Percentiles rank a stretch among this genome's conserved stretches.
phyloP scores from a whole-genome alignment of 2,888 invertebrate genomes.

The Erynnis tages region DNA sequence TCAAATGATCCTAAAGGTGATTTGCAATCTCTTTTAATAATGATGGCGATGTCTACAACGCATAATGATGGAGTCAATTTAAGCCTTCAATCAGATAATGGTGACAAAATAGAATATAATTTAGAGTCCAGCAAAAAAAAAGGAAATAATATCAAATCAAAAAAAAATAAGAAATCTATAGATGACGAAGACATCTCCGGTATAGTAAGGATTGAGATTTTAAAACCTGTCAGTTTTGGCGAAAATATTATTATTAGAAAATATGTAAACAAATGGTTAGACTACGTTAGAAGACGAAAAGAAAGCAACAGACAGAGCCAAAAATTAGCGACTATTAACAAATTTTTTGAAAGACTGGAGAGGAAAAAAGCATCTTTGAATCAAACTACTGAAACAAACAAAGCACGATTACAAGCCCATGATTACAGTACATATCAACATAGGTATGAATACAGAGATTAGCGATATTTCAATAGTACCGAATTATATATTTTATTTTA shows the following conservation, averaged over 20 bases:
- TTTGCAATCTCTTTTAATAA: slow-evolving; percentile 59
- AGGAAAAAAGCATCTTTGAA: slow-evolving; percentile 51
- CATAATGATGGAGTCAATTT: slow-evolving; percentile 36
- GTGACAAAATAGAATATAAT: background rate
- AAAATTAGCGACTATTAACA: slow-evolving; percentile 56
- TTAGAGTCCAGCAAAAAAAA: background rate
- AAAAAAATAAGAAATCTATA: background rate
- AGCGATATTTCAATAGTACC: background rate
- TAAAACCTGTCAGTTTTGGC: slow-evolving; percentile 29
- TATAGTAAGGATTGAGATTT: slow-evolving; percentile 45
- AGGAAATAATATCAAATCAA: background rate
- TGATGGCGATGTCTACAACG: slow-evolving; percentile 60
- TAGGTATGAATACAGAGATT: slow-evolving; percentile 56
- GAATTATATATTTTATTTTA: background rate
- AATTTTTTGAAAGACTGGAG: slow-evolving; percentile 65
- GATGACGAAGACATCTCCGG: slow-evolving; percentile 31
- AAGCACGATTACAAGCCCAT: slow-evolving; percentile 49
- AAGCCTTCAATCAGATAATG: slow-evolving; percentile 20
- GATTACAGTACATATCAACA: slow-evolving; percentile 71
- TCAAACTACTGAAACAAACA: slow-evolving; percentile 45
- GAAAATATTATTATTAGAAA: slow-evolving; percentile 50
- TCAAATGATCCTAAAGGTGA: slow-evolving; percentile 40
- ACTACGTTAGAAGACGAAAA: slow-evolving; percentile 48
- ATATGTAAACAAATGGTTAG: slow-evolving; percentile 60
- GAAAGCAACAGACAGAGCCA: slow-evolving; percentile 47